Conservation (phyloP, 2,797 vertebrate genomes). For the Premnoplex brunnescens region DNA sequence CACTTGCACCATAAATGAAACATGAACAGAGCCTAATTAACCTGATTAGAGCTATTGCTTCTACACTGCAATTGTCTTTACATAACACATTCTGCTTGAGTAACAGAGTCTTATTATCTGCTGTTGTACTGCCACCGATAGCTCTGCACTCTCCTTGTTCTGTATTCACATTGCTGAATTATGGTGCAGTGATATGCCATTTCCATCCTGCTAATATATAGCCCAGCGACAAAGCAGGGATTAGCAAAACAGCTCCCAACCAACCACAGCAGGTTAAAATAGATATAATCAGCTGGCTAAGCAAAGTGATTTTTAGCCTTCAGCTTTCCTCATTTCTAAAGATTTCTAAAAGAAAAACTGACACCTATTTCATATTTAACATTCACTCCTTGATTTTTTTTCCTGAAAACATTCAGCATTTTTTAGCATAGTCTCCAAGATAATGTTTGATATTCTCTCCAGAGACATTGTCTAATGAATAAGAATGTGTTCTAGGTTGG, state of each 20-base stretch:
- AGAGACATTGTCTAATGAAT: constrained; percentile 8
- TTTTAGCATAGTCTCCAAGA: neutral
- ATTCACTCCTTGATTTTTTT: neutral
- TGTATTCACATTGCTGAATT: constrained; percentile 57
- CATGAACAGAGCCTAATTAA: constrained; percentile 76
- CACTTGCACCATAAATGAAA: constrained; percentile 67
- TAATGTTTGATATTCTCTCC: constrained; percentile 1
- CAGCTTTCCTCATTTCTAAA: constrained; percentile 11
- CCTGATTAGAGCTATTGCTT: constrained; percentile 74
- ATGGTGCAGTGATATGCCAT: constrained; percentile 35
- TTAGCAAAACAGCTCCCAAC: constrained; percentile 56
- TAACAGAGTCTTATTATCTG: constrained; percentile 67
- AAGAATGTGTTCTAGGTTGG: constrained; percentile 19
- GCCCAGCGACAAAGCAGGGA: constrained; percentile 51
- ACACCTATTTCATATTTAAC: neutral
- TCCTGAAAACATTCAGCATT: neutral
- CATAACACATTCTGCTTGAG: constrained; percentile 66
- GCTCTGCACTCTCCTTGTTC: constrained; percentile 13
- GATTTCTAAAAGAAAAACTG: neutral
- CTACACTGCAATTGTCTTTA: constrained; percentile 63
- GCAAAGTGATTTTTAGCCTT: neutral
- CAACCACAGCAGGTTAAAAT: constrained; percentile 23
- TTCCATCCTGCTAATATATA: constrained; percentile 48
- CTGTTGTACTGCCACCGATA: constrained; percentile 38
- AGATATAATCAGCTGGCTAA: constrained; percentile 16